Conservation (phyloP, 1,140 invertebrate genomes). For the Psilanteris sp. region DNA sequence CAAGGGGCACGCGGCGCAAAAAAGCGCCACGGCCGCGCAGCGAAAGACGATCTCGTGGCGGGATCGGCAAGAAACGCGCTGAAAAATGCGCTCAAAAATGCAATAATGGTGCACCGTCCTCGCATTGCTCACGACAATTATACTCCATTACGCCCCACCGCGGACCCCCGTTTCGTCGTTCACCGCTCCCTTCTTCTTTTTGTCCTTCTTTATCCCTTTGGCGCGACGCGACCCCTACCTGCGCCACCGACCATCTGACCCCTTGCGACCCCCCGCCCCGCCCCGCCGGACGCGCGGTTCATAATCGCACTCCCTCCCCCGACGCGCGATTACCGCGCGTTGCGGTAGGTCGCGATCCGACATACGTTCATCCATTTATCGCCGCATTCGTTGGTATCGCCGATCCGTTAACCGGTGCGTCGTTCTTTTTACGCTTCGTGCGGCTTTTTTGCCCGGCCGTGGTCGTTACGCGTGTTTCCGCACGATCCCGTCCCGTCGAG, state of each 20-base stretch:
- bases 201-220: conserved; percentile 65
- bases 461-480: no score
- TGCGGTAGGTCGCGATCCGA: conserved; percentile 76
- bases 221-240: conserved; percentile 33
- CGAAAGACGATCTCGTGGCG: conserved; percentile 66
- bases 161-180: conserved; percentile 28
- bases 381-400: conserved; percentile 50
- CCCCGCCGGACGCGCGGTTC: no score
- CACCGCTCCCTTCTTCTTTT: conserved; percentile 44
- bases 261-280: conserved; percentile 29
- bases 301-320: conserved; percentile 46
- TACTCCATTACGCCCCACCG: conserved; percentile 77
- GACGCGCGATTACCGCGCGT: conserved; percentile 61
- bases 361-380: conserved; percentile 71
- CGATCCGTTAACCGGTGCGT: conserved; percentile 40
- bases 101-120: conserved; percentile 79
- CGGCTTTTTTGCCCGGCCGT: conserved; percentile 18
- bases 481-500: no score
- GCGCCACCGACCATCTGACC: conserved; percentile 2
- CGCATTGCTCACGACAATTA: conserved; percentile 80
- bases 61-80: conserved; percentile 70
- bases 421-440: conserved; percentile 43
- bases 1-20: conserved; percentile 8
- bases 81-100: conserved; percentile 79
- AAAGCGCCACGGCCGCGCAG: conserved; percentile 14